Evolutionary conservation across 2,797 vertebrate species (phyloP), one percentile per base, ranked within the genome.

Genomic region (Sciurus carolinensis): DNA sequence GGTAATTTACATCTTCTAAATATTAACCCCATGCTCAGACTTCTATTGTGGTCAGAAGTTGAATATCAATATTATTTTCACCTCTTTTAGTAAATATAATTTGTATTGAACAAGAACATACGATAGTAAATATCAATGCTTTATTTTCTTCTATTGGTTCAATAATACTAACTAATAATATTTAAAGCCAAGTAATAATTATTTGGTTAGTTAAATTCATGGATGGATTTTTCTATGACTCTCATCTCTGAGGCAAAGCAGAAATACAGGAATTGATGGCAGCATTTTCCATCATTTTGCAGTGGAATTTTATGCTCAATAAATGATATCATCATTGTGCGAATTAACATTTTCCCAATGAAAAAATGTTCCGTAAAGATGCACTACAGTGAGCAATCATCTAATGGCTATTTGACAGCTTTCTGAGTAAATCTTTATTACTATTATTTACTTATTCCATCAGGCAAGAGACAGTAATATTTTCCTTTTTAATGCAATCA

Each of bases 401-500:
- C 22, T 64, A 75, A 95, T 80, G 71, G 2, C 26, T 64, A 4
- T 20, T 20, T 36, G 2, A 1, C 73, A 20, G 1, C 9, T 77
- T 91, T 12, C 36, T 82, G 90, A 80, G 28, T 42, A 67, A 95
- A 50, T 57, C 26, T 59, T 42, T 57, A 20, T 42, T 59, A n/a
- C 72, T 36, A 54, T 69, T 88, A 76, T 50, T 73, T 84, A 62
- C 73, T 88, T 81, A 36, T 81, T 76, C n/a, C 2, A 72, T 76
- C 30, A 76, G 13, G 18, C 20, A 93, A 93, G 3, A 89, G 6
- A 93, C 0, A 17, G 17, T 57, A 80, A 50, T 30, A 4, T 52
- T 89, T 84, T 82, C 13, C 50, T 93, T 86, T 36, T 92, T 50
- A 44, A 87, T 69, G 28, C 24, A 28, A 54, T 89, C 80, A 67